Evolutionary conservation across 2,113 vertebrate genomes (phyloP).

Genomic region (Turdus rufiventris): DNA sequence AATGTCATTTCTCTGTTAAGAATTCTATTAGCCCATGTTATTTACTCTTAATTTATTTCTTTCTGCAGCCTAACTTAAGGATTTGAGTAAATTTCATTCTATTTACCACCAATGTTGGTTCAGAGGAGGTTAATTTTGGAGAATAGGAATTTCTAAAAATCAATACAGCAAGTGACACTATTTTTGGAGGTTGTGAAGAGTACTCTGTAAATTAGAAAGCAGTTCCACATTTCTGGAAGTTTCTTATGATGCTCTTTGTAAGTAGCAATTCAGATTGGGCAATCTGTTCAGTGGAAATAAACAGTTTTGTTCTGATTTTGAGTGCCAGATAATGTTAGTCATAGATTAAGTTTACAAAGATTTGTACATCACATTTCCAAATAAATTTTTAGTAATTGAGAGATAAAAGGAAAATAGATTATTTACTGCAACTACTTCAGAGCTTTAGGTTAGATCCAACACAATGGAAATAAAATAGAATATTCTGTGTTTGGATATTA

Average conservation of each 20-base stretch:
- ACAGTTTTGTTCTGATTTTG: background rate
- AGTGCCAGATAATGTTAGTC: background rate
- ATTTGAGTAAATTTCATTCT: background rate
- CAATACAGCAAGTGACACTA: background rate
- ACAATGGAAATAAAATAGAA: background rate
- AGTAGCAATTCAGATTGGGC: background rate
- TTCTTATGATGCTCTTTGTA: background rate
- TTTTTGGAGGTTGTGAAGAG: background rate
- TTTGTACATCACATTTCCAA: background rate
- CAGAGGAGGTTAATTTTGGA: background rate
- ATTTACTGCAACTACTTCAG: background rate
- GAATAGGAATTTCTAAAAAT: background rate
- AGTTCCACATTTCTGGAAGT: background rate
- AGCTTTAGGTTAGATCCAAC: background rate
- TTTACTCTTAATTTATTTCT: background rate
- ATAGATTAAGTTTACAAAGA: background rate
- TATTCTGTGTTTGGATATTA: background rate
- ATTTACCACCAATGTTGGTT: background rate
- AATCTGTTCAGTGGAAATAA: background rate
- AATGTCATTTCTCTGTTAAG: background rate
- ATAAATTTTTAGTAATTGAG: background rate
- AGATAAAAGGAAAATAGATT: background rate
- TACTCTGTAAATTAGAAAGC: background rate
- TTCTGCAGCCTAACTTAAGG: background rate
- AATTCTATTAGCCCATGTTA: background rate